Conservation (phyloP, 2,888 invertebrate species). For the Orchesella flavescens region DNA sequence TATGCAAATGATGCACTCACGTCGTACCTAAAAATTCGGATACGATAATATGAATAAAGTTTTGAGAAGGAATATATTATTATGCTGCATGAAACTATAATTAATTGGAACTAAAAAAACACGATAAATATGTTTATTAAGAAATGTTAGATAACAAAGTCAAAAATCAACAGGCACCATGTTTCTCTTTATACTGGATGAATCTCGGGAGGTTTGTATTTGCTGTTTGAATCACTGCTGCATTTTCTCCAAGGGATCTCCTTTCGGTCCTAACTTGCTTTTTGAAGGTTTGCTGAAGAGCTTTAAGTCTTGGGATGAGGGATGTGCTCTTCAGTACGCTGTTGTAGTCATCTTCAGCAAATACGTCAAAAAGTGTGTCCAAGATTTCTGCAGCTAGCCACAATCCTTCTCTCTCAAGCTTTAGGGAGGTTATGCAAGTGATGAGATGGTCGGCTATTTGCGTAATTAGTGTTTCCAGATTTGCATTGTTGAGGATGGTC, state of each 20-base stretch:
- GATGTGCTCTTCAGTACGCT: slow-evolving; percentile 79
- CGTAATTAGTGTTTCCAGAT: slow-evolving; percentile 41
- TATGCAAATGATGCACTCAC: too few species aligned
- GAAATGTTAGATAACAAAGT: too few species aligned
- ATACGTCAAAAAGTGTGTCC: slow-evolving; percentile 85
- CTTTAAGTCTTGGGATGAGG: slow-evolving; percentile 79
- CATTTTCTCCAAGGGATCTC: slow-evolving; percentile 80
- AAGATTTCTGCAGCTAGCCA: slow-evolving; percentile 85
- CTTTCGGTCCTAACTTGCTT: slow-evolving; percentile 81
- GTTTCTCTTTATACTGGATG: slow-evolving; percentile 80
- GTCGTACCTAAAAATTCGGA: too few species aligned
- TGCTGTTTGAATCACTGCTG: slow-evolving; percentile 82
- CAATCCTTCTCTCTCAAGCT: slow-evolving; percentile 78
- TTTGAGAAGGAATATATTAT: too few species aligned
- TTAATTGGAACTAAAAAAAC: too few species aligned
- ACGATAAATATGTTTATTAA: too few species aligned
- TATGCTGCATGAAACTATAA: too few species aligned
- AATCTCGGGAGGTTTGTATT: slow-evolving; percentile 82
- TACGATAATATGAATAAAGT: too few species aligned
- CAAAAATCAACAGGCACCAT: slow-evolving; percentile 40
- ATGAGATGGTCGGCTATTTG: slow-evolving; percentile 78
- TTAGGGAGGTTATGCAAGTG: slow-evolving; percentile 75
- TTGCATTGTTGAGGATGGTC: background rate
- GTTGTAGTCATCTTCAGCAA: slow-evolving; percentile 84
- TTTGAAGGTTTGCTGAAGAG: slow-evolving; percentile 79